Conservation (phyloP, 1,140 invertebrate genomes). For the Apis mellifera region DNA sequence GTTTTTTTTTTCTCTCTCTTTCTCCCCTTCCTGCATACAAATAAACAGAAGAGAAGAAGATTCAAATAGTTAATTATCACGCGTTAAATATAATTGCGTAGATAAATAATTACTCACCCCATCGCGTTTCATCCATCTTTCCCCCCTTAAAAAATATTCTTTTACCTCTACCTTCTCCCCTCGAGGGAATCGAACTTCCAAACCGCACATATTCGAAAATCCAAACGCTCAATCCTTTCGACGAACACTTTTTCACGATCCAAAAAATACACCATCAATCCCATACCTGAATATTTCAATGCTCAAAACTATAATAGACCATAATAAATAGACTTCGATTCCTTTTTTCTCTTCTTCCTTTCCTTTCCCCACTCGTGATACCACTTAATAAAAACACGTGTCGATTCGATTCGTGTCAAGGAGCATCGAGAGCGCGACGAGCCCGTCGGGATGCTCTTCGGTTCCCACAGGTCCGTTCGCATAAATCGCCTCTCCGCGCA, state of each 20-base stretch:
- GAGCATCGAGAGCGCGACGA: background rate
- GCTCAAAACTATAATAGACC: too few species aligned
- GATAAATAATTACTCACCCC: background rate
- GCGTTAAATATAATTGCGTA: constrained; percentile 26
- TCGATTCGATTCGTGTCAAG: constrained; percentile 41
- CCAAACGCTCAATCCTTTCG: background rate
- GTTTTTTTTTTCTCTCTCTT: too few species aligned
- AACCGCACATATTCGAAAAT: background rate
- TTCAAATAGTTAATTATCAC: background rate
- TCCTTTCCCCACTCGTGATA: background rate
- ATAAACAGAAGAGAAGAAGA: background rate
- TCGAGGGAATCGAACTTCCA: too few species aligned
- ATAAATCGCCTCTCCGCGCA: constrained; percentile 61
- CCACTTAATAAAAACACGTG: constrained; percentile 50
- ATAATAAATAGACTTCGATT: background rate
- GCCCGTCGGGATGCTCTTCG: constrained; percentile 38
- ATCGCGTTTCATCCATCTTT: too few species aligned
- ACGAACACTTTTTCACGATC: background rate
- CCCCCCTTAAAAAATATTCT: too few species aligned
- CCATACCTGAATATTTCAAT: too few species aligned
- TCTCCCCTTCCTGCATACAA: background rate
- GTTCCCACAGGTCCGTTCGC: constrained; percentile 79
- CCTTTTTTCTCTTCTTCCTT: too few species aligned
- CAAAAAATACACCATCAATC: background rate
- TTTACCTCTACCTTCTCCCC: too few species aligned